Conservation (phyloP, 2,113 vertebrate species). For the Agelaius tricolor region DNA sequence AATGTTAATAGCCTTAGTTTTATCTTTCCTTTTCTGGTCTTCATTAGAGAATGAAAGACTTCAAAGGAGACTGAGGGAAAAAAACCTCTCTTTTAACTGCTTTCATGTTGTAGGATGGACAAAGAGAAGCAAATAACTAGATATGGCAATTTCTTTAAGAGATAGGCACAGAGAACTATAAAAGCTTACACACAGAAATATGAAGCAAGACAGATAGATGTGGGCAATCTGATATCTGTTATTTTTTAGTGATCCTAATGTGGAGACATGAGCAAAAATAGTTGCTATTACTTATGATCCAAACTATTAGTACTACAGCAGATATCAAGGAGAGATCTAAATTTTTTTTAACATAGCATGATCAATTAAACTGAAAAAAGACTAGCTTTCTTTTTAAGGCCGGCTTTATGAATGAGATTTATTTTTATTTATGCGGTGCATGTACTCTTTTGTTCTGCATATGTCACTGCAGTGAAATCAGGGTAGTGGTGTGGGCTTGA, state of each 20-base stretch:
- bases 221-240: background rate
- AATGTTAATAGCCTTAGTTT: conserved; percentile 54
- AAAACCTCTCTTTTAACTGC: background rate
- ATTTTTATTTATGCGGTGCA: background rate
- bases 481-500: background rate
- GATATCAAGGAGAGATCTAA: background rate
- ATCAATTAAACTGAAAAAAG: background rate
- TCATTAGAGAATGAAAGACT: conserved; percentile 50
- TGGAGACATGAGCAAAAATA: background rate
- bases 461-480: fast-evolving
- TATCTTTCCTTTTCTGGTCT: conserved; percentile 53
- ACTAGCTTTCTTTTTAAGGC: background rate
- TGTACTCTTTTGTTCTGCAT: background rate
- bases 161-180: background rate
- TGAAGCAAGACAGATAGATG: background rate
- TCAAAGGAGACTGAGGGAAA: conserved; percentile 11
- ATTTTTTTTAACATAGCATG: background rate
- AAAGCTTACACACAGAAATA: conserved; percentile 12
- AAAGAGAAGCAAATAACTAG: conserved; percentile 16
- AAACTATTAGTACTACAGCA: background rate
- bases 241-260: conserved; percentile 3
- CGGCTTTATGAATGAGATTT: background rate
- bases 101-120: conserved; percentile 45
- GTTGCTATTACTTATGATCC: background rate
- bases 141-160: conserved; percentile 1